Evolutionary conservation across 53 echinoderm and acorn worm genomes (phyloP), one percentile per base, ranked within the genome.

Genomic region (Pentamera pediparva): DNA sequence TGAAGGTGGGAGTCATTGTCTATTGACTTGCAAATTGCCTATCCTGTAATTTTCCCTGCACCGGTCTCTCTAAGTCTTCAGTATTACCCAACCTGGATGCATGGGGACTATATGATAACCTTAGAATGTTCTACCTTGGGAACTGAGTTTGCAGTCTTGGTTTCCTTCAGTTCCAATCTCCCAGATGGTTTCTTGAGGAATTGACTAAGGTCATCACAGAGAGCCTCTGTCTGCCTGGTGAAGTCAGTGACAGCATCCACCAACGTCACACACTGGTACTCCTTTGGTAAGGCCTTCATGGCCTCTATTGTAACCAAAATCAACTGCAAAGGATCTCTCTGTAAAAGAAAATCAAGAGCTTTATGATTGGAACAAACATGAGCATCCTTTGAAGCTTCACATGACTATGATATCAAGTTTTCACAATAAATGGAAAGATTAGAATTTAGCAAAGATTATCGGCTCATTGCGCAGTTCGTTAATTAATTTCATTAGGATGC

Each of bases 311-410:
- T 39, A 3, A 67, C 43, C 40, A 67, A 40, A 24, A 41, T 38
- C 40, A 67, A 26, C 7, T 67, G 25, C 30, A 67, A 17, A 13
- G 67, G 47, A 45, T 67, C 67, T 15, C 45, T 32, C 67, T 67
- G 37, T 18, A 32, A 35, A 34, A 62, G 13, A 54, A 54, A 15
- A 41, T 8, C 24, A 19, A 5, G 54, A 54, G 18, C n/a, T n/a
- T n/a, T n/a, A n/a, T n/a, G n/a, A n/a, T n/a, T n/a, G n/a, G n/a
- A n/a, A n/a, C n/a, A n/a, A n/a, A n/a, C n/a, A n/a, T n/a, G n/a
- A n/a, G n/a, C n/a, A n/a, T n/a, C n/a, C n/a, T n/a, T n/a, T n/a
- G n/a, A n/a, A n/a, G n/a, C n/a, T n/a, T n/a, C n/a, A n/a, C n/a
- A n/a, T n/a, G n/a, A n/a, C n/a, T n/a, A n/a, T n/a, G n/a, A n/a